Conservation (phyloP, 2,797 vertebrate genomes). For the Pempheris klunzingeri region DNA sequence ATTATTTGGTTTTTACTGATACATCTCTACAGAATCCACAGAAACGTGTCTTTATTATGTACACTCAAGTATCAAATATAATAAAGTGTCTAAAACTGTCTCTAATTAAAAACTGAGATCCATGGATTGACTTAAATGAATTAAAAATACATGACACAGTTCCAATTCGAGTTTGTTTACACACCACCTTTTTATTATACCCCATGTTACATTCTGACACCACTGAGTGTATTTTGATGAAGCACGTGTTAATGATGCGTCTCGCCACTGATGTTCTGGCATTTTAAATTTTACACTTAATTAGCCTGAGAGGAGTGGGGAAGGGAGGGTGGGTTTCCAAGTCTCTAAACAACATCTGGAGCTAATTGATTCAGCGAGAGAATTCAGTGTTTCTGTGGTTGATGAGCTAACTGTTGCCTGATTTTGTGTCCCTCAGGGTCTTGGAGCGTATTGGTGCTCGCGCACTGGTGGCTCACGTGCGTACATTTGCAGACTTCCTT, state of each 20-base stretch:
- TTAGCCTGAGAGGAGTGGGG: constrained; percentile 17
- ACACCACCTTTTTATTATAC: neutral
- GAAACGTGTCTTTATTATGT: neutral
- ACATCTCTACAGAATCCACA: constrained; percentile 3
- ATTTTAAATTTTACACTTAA: constrained; percentile 47
- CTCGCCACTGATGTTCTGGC: constrained; percentile 26
- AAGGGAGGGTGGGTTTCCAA: neutral
- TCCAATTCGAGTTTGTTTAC: neutral
- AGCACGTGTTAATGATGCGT: constrained; percentile 16
- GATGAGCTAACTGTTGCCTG: constrained; percentile 11
- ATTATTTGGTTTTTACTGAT: neutral
- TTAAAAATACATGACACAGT: neutral
- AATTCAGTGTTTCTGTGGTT: neutral
- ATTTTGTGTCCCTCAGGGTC: constrained; percentile 84
- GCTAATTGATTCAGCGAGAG: constrained; percentile 42
- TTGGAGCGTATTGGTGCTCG: constrained; percentile 96
- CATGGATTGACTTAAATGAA: neutral
- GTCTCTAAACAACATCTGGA: constrained; percentile 28
- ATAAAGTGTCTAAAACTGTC: no score
- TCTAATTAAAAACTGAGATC: no score
- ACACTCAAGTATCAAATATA: neutral
- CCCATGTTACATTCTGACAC: neutral
- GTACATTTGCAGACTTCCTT: constrained; percentile 98
- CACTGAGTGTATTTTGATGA: constrained; percentile 8
- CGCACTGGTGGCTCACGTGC: constrained; percentile 95